phyloP scores from a whole-genome alignment of 2,888 invertebrate species.

The Apodemia mormo region DNA sequence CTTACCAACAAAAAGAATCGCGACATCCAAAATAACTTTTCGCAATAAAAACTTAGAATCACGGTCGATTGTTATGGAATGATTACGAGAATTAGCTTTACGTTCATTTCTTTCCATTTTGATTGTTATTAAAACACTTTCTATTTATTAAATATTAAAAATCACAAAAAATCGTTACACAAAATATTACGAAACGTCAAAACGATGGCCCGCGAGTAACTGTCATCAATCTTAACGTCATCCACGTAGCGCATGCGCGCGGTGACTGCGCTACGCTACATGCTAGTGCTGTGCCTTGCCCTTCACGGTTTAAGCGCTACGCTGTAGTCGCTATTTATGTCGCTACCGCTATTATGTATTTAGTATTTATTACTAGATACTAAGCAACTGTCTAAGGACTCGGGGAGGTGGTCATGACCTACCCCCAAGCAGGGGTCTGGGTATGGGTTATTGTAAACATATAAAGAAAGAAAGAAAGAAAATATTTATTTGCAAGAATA shows the following conservation, averaged over 20 bases:
- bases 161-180: slow-evolving; percentile 42
- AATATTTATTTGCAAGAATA: too few relatives aligned
- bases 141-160: slow-evolving; percentile 40
- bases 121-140: slow-evolving; percentile 32
- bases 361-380: too few relatives aligned
- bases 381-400: too few relatives aligned
- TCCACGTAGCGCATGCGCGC: slow-evolving; percentile 70
- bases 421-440: too few relatives aligned
- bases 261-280: slow-evolving; percentile 50
- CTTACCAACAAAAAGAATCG: slow-evolving; percentile 86
- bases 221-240: slow-evolving; percentile 55
- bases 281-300: slow-evolving; percentile 9
- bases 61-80: slow-evolving; percentile 76
- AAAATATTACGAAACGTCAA: slow-evolving; percentile 63
- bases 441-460: too few relatives aligned
- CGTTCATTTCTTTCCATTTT: slow-evolving; percentile 73
- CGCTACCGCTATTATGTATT: neutral
- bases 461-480: too few relatives aligned
- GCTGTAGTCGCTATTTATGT: neutral
- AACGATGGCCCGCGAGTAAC: slow-evolving; percentile 36
- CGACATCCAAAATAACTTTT: slow-evolving; percentile 85
- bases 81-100: slow-evolving; percentile 62
- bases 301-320: too few relatives aligned
- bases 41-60: slow-evolving; percentile 81
- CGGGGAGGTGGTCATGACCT: too few relatives aligned